These are phyloP conservation scores for Pampus argenteus DNA, from an alignment of 2,797 vertebrate genomes.

Conservation along the genomic window DNA sequence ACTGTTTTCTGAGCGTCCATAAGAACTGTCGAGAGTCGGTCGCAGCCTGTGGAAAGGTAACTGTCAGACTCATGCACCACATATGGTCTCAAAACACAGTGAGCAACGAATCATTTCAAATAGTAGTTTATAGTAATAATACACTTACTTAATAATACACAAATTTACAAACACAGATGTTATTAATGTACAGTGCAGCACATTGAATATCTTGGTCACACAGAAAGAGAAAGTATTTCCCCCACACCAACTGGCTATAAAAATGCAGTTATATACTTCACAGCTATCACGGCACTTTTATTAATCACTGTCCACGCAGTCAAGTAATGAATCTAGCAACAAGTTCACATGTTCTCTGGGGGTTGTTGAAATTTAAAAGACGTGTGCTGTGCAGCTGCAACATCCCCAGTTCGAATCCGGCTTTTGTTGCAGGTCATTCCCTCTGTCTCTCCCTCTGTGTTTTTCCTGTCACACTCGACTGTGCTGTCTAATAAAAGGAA, in stretches of 20 bases:
- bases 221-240: background rate
- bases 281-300: background rate
- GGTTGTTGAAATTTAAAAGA: background rate
- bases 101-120: conserved; percentile 10
- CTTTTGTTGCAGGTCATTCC: conserved; percentile 14
- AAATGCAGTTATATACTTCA: background rate
- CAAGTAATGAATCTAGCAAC: background rate
- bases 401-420: background rate
- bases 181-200: background rate
- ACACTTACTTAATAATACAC: background rate
- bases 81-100: conserved; percentile 13
- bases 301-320: background rate
- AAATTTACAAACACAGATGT: conserved; percentile 11
- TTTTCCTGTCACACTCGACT: conserved; percentile 26
- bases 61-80: background rate
- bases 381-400: background rate
- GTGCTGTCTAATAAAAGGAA: conserved; percentile 3
- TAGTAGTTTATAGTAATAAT: background rate
- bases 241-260: background rate
- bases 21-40: conserved; percentile 88
- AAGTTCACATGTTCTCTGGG: background rate
- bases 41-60: conserved; percentile 90
- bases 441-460: background rate
- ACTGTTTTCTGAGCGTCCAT: conserved; percentile 87
- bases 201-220: background rate